Conservation (phyloP, 2,113 vertebrate genomes). For the Engraulis encrasicolus region DNA sequence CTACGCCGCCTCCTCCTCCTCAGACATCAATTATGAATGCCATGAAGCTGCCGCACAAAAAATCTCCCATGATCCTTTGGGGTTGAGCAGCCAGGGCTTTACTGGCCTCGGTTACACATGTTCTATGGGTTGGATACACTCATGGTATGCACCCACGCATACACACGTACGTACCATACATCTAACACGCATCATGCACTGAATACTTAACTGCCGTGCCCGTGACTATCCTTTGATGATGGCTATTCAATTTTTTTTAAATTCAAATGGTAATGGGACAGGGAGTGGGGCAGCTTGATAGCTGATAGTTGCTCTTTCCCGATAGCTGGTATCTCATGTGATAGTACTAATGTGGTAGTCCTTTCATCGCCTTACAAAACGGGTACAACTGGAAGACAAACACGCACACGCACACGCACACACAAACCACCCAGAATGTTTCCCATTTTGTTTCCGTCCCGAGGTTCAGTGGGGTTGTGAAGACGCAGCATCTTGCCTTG, state of each 20-base stretch:
- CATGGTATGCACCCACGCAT: background rate
- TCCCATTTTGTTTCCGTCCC: too few species aligned
- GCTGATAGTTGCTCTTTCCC: too few species aligned
- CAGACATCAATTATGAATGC: slow-evolving; percentile 8
- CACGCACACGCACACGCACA: too few species aligned
- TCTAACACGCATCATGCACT: background rate
- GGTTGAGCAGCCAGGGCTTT: background rate
- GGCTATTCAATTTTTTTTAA: background rate
- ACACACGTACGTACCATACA: background rate
- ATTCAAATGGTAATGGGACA: too few species aligned
- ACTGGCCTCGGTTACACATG: background rate
- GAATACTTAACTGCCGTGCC: background rate
- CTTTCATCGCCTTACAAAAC: too few species aligned
- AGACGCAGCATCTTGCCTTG: background rate
- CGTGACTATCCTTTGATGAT: background rate
- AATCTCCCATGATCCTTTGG: background rate
- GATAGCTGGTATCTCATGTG: too few species aligned
- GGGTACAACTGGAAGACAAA: too few species aligned
- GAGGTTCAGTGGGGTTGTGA: background rate
- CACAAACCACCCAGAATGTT: too few species aligned
- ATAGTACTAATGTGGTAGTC: too few species aligned
- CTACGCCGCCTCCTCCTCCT: background rate
- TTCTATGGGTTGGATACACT: too few species aligned
- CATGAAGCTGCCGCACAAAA: background rate
- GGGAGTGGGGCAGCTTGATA: too few species aligned